Percentiles rank a stretch among this genome's conserved stretches.
phyloP scores from a whole-genome alignment of 2,797 vertebrate species.

The Molossus molossus region DNA sequence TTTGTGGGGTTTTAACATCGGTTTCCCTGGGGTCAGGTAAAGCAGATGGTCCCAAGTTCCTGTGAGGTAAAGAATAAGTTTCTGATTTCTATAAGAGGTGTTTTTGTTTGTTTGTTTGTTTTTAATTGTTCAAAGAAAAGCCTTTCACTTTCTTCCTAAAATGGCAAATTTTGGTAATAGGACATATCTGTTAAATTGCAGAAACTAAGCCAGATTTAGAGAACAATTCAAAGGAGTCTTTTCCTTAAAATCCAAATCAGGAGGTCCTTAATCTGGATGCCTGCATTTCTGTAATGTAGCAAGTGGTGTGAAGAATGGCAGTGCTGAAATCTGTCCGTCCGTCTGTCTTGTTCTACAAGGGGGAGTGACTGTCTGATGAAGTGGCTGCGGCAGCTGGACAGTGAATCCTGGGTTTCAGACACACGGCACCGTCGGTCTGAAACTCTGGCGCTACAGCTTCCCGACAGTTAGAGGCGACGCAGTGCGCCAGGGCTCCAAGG shows the following conservation, averaged over 20 bases:
- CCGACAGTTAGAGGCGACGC: slow-evolving; percentile 87
- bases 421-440: slow-evolving; percentile 86
- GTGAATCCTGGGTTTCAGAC: slow-evolving; percentile 86
- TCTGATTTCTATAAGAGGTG: neutral
- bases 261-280: neutral
- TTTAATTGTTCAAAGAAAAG: slow-evolving; percentile 58
- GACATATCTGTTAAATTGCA: slow-evolving; percentile 55
- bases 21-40: neutral
- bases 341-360: slow-evolving; percentile 78
- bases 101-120: too few relatives aligned
- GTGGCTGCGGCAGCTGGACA: slow-evolving; percentile 87
- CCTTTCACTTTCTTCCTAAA: slow-evolving; percentile 53
- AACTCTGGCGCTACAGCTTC: slow-evolving; percentile 88
- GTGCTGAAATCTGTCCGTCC: slow-evolving; percentile 83
- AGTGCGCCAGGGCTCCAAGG: slow-evolving; percentile 89
- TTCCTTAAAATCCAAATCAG: slow-evolving; percentile 74
- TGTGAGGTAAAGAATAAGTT: slow-evolving; percentile 22
- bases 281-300: slow-evolving; percentile 74
- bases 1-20: neutral
- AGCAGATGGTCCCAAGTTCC: neutral
- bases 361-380: slow-evolving; percentile 86
- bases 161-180: slow-evolving; percentile 30
- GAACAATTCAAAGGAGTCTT: slow-evolving; percentile 48
- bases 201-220: slow-evolving; percentile 69
- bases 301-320: slow-evolving; percentile 89